Evolutionary conservation across 2,797 vertebrate species (phyloP), one percentile per base, ranked within the genome.

Genomic region (Arremon aurantiirostris): DNA sequence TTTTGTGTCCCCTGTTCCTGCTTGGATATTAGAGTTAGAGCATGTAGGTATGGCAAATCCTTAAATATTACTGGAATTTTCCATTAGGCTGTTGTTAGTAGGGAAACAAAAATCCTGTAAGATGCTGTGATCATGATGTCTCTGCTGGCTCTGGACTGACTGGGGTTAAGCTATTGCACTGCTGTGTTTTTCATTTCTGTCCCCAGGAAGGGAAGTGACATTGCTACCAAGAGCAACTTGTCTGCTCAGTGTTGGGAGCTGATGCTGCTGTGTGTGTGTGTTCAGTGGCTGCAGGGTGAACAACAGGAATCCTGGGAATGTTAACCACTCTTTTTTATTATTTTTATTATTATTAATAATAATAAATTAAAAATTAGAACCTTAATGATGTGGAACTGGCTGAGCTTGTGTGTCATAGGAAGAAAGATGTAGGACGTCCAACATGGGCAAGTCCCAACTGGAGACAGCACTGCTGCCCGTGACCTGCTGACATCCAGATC

Each of bases 401-500:
- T 81, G 77, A 65, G 30, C 14, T 57, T 35, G 17, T 63, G 47
- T 3, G 1, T 11, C 11, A 2, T 2, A 34, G 28, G 39, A 55
- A 28, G 37, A 65, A 73, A 35, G 8, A 47, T 35, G 8, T 9
- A 76, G 39, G 13, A 21, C 19, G 7, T 57, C 20, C 78, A 63
- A 28, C 1, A 1, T 5, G 8, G 3, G 19, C 1, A 3, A 41
- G 34, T 57, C n/a, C 55, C n/a, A 35, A 2, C 14, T 32, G 39
- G 65, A 94, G 72, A n/a, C 1, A 17, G 8, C 13, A 17, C n/a
- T 4, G 0, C 26, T 85, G 59, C 30, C 22, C 39, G 61, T 55
- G 42, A 65, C 37, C 30, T 72, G 35, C 50, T 80, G 41, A 32
- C 55, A 71, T 68, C 37, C 13, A n/a, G 0, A 8, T 57, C 75